A percentile compares a stretch with the other conserved stretches of the same genome.
phyloP scores from a whole-genome alignment of 1,140 invertebrate species.

The Chironomus striatipennis region DNA sequence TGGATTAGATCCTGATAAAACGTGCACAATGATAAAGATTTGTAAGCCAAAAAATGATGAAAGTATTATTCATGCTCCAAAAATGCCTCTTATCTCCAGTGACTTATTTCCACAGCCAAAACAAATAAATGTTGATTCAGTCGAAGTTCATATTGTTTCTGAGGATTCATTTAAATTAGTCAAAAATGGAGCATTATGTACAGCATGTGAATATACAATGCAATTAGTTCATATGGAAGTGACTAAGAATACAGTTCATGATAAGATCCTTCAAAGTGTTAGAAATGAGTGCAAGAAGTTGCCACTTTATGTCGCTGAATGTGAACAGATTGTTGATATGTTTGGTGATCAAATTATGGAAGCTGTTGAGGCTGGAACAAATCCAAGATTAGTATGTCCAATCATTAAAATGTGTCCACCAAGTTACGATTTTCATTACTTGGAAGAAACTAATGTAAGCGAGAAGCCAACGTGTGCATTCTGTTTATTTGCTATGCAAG shows the following conservation, averaged over 20 bases:
- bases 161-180: neutral
- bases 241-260: conserved; percentile 35
- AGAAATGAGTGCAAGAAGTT: conserved; percentile 59
- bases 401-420: conserved; percentile 41
- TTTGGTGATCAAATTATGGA: conserved; percentile 68
- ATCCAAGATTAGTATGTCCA: conserved; percentile 54
- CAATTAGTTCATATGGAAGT: conserved; percentile 68
- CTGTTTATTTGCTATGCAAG: conserved; percentile 70
- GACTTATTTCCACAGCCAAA: neutral
- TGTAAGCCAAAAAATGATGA: conserved; percentile 43
- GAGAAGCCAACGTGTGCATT: conserved; percentile 61
- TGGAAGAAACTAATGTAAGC: conserved; percentile 27
- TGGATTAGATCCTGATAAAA: conserved; percentile 54
- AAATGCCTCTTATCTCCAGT: neutral
- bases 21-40: conserved; percentile 62
- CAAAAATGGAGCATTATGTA: conserved; percentile 50
- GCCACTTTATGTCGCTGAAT: conserved; percentile 55
- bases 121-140: neutral
- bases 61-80: neutral
- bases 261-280: conserved; percentile 45
- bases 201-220: conserved; percentile 73
- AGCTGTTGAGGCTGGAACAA: conserved; percentile 67
- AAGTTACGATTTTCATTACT: conserved; percentile 40
- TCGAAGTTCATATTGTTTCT: neutral
- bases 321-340: conserved; percentile 61